These are phyloP conservation scores for Pasiphila rectangulata DNA, from an alignment of 2,888 invertebrate species.

Conservation along the genomic window DNA sequence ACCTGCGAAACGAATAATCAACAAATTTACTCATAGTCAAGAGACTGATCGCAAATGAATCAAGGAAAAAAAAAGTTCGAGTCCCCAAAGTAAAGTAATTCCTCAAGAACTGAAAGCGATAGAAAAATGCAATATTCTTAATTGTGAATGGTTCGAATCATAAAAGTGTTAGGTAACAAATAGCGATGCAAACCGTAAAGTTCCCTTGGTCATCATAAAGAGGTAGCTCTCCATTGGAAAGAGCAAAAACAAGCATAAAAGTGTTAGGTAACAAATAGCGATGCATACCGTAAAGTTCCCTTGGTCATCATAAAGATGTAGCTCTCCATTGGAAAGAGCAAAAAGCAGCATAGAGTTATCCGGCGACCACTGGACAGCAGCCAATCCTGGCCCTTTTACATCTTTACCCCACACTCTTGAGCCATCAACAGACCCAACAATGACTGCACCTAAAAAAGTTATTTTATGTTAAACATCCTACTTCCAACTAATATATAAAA, in stretches of 20 bases:
- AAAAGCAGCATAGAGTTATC: conserved; percentile 94
- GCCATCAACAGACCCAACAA: conserved; percentile 98
- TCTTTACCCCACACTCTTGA: conserved; percentile 99
- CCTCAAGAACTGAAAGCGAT: no score
- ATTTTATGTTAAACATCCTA: no score
- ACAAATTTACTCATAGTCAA: no score
- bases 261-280: background rate
- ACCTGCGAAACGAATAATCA: no score
- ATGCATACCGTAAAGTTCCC: conserved; percentile 86
- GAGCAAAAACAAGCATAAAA: conserved; percentile 95
- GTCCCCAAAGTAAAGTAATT: no score
- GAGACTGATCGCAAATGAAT: no score
- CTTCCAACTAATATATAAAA: no score
- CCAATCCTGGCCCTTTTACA: conserved; percentile 90
- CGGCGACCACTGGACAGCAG: conserved; percentile 97
- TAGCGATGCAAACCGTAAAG: conserved; percentile 78
- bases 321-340: conserved; percentile 93
- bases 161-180: no score
- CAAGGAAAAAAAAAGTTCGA: no score
- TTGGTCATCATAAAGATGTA: conserved; percentile 96
- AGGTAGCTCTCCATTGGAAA: conserved; percentile 95
- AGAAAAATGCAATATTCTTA: no score
- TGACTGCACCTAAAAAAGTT: conserved; percentile 92
- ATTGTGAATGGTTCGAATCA: no score
- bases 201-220: conserved; percentile 96